These are phyloP conservation scores for Pangasius sanitwongsei DNA, from an alignment of 2,797 vertebrate genomes.

Conservation along the genomic window DNA sequence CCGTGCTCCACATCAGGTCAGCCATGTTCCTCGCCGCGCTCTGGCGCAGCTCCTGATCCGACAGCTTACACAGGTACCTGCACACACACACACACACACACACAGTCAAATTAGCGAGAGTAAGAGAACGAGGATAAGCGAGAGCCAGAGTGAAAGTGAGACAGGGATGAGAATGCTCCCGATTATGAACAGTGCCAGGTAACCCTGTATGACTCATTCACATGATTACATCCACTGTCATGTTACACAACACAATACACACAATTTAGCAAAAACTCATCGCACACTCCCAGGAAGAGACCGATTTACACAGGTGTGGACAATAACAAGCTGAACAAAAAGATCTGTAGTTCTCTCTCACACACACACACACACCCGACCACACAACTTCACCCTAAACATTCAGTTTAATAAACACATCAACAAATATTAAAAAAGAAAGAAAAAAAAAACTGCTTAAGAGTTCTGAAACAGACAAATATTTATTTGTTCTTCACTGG, in stretches of 20 bases:
- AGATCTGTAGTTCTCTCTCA: neutral
- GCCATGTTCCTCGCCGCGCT: slow-evolving; percentile 98
- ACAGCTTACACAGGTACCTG: slow-evolving; percentile 97
- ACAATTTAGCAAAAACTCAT: neutral
- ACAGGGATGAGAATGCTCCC: neutral
- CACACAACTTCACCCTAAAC: neutral
- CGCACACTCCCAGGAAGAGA: neutral
- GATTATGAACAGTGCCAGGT: neutral
- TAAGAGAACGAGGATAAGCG: neutral
- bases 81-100: slow-evolving; percentile 51
- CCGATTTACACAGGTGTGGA: neutral
- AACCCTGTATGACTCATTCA: slow-evolving; percentile 1
- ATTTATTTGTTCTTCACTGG: neutral
- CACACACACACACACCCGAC: neutral
- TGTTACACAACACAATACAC: slow-evolving; percentile 11
- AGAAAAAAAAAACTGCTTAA: no score
- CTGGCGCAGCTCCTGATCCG: slow-evolving; percentile 96
- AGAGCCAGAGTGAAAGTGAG: neutral
- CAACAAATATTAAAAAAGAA: neutral
- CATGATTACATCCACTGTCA: neutral
- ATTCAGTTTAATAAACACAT: neutral
- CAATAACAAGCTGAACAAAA: neutral
- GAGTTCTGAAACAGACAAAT: neutral
- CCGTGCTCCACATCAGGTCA: slow-evolving; percentile 99
- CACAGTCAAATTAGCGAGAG: neutral